Evolutionary conservation across 2,113 vertebrate genomes (phyloP).

Genomic region (Vidua macroura): DNA sequence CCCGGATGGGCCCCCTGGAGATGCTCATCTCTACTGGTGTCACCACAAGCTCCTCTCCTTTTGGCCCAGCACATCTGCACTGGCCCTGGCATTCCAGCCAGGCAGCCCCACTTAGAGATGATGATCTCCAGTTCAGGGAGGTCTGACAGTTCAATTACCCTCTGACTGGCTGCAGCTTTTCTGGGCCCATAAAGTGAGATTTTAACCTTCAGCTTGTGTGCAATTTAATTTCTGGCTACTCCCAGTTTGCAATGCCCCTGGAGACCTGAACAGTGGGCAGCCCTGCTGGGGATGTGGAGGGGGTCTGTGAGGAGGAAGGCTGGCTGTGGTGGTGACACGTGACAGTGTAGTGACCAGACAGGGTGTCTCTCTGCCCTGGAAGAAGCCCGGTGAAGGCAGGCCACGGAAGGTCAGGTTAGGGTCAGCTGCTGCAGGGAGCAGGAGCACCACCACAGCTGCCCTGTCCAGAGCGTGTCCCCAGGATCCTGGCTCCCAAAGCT

Average conservation of each 20-base stretch:
- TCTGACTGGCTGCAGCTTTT: neutral
- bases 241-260: neutral
- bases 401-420: rapidly evolving
- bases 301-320: neutral
- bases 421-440: neutral
- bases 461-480: neutral
- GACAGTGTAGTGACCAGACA: neutral
- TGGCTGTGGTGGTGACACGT: neutral
- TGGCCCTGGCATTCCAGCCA: neutral
- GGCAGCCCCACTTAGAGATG: neutral
- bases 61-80: neutral
- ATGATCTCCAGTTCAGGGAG: neutral
- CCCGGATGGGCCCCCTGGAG: neutral
- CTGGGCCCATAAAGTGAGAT: neutral
- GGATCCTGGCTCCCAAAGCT: neutral
- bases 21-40: neutral
- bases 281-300: rapidly evolving
- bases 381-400: neutral
- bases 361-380: neutral
- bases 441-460: neutral
- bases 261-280: neutral
- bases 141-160: neutral
- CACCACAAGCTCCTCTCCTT: neutral
- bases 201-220: neutral
- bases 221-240: neutral